Base-by-base conservation (phyloP, 2,113 vertebrate species). In the Bufo bufo region DNA sequence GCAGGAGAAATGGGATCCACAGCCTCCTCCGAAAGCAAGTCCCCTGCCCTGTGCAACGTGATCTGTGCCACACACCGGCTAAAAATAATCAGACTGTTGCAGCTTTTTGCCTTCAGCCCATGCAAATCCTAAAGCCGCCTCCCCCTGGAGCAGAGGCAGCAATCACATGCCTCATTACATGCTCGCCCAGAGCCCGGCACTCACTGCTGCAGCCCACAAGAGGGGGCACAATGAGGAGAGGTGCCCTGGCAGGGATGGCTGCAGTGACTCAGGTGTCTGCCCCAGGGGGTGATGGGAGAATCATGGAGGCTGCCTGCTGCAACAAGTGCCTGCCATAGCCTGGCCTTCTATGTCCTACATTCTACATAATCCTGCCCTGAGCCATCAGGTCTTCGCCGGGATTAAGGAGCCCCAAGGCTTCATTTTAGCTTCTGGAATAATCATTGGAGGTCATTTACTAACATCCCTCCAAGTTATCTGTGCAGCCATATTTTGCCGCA, bases 81-180 rank as follows among this genome's bases (percentile, higher is more conserved):
- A 96, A 96, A 97, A 96, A 96, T 96, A 97, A 93, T 10, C 88
- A 84, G 90, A 85, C 58, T 88, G 89, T 87, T 79, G 74, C 90
- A 89, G 90, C 90, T 92, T 91, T 33, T 90, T 90, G 83, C 91
- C 88, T 87, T 11, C 93, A 93, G 75, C 90, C 94, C 94, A 94
- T 90, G 93, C 93, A 92, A 92, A 79, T 77, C 10, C 87, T 90
- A 85, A 12, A 77, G 89, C 90, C 89, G 23, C 82, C 66, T 75
- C 86, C 79, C 86, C 79, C 88, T 59, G 47, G 75, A 74, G 71
- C 75, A 71, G 52, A 69, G 87, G 84, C 61, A 49, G 63, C 71
- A 82, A 82, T 86, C 89, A 82, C 84, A 88, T 85, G 88, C 84
- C 90, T 61, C 90, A 89, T 58, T 17, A 56, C 85, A 49, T 16